These are phyloP conservation scores for Cydia pomonella DNA, from an alignment of 1,140 invertebrate genomes.

Conservation along the genomic window DNA sequence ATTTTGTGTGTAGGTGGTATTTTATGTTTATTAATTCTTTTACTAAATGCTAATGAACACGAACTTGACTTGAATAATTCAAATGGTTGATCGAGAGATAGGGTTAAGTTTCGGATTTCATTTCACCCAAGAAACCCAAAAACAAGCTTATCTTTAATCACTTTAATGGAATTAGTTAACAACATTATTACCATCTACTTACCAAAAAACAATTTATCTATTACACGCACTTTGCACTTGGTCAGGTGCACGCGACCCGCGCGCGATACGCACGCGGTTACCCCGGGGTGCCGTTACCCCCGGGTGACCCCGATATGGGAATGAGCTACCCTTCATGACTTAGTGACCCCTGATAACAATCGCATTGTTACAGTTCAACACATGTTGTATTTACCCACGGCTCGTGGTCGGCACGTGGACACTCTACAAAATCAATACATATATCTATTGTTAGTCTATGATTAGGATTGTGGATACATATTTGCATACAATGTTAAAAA, in stretches of 20 bases:
- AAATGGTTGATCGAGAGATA: constrained; percentile 48
- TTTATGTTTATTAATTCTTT: constrained; percentile 65
- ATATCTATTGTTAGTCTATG: constrained; percentile 22
- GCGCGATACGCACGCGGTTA: constrained; percentile 45
- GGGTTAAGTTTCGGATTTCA: constrained; percentile 34
- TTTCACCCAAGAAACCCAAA: constrained; percentile 37
- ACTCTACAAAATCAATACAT: constrained; percentile 36
- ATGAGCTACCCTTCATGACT: constrained; percentile 47
- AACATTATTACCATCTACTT: not conserved
- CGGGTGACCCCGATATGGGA: constrained; percentile 32
- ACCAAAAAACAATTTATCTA: constrained; percentile 19
- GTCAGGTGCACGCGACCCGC: constrained; percentile 46
- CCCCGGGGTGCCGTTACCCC: constrained; percentile 50
- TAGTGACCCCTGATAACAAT: constrained; percentile 69
- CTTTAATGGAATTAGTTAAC: not conserved
- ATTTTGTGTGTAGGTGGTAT: constrained; percentile 77
- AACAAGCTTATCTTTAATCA: not conserved
- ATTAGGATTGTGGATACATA: constrained; percentile 18
- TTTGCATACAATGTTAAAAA: constrained; percentile 11
- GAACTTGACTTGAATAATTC: constrained; percentile 42
- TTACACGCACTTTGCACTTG: constrained; percentile 20
- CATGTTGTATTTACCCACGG: constrained; percentile 59
- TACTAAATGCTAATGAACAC: constrained; percentile 69
- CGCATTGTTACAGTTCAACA: constrained; percentile 60
- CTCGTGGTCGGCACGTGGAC: constrained; percentile 62